Percentiles rank a stretch among this genome's conserved stretches.
Evolutionary conservation across 2,113 vertebrate species (phyloP).

Genomic region (Macroglossus sobrinus): DNA sequence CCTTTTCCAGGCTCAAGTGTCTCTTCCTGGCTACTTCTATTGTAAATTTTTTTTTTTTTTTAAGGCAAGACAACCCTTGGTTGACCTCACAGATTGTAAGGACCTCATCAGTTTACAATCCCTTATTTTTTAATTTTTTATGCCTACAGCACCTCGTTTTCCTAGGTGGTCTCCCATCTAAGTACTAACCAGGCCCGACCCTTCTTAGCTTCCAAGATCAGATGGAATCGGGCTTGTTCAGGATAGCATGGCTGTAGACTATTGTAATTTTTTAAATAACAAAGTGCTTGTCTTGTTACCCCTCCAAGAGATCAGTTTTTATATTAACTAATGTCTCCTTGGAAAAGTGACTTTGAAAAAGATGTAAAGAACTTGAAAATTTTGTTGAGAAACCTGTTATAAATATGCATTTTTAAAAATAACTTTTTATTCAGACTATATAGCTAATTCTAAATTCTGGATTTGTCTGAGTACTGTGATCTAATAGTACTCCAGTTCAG

Average conservation of each 20-base stretch:
- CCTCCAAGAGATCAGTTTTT: neutral
- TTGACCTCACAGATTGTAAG: too few species aligned
- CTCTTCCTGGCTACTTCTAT: neutral
- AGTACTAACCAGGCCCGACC: too few species aligned
- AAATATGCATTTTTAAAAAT: neutral
- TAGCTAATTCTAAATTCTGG: neutral
- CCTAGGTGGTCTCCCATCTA: too few species aligned
- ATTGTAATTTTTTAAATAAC: neutral
- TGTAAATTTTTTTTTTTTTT: neutral
- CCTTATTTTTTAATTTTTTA: too few species aligned
- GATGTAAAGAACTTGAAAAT: neutral
- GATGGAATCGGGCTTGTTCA: too few species aligned
- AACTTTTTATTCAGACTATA: neutral
- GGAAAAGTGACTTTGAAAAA: conserved; percentile 8
- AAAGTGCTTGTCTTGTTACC: neutral
- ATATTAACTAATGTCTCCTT: neutral
- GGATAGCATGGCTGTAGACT: too few species aligned
- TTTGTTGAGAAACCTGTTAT: neutral
- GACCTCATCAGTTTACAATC: too few species aligned
- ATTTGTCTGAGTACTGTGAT: neutral
- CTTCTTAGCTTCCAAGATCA: too few species aligned
- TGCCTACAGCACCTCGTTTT: too few species aligned
- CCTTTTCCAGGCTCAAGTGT: neutral
- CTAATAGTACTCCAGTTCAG: neutral
- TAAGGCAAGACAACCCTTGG: too few species aligned